Base-by-base conservation (phyloP, 2,888 invertebrate species). In the Exocentrus adspersus region DNA sequence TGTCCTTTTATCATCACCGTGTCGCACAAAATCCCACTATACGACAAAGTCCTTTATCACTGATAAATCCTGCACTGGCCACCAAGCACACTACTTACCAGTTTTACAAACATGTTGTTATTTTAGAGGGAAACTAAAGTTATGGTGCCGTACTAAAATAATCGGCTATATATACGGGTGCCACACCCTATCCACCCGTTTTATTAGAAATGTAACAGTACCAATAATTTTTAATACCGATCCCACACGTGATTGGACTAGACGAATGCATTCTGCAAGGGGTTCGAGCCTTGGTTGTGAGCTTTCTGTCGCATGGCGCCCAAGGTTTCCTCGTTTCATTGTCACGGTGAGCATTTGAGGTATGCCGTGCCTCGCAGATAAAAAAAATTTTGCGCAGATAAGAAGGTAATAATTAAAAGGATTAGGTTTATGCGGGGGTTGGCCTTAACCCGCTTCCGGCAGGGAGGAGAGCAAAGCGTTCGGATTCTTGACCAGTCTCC, bases 101-200 rank as follows among this genome's bases (percentile, higher is more conserved):
- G 80, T 81, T 82, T 82, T 80, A 81, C 81, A 74, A 82, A 82
- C 82, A 82, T 81, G 79, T 80, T 80, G 79, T 51, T 62, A 60
- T 64, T 67, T 59, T 57, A 48, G 50, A 21, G 59, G 56, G 62
- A 16, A 61, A 67, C 66, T 68, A 67, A 61, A 56, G 56, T 65
- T 37, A 62, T 63, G 64, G 62, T 54, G 60, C 53, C 53, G 60
- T 65, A 51, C 46, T 52, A 57, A 64, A 66, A 48, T 68, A 19
- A 37, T n/a, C 41, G 67, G 68, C 62, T 75, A 78, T 81, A 77
- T 81, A 81, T 79, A 79, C 70, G 57, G 60, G 64, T 60, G 79
- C 81, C 81, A 80, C 81, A 78, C 81, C 81, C 77, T 75, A 69
- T 74, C 73, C 75, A 75, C 75, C 77, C 75, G 75, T 76, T 77